A percentile compares a stretch with the other conserved stretches of the same genome.
Conservation (phyloP, 53 echinoderm and acorn worm species). For the Crossaster papposus region DNA sequence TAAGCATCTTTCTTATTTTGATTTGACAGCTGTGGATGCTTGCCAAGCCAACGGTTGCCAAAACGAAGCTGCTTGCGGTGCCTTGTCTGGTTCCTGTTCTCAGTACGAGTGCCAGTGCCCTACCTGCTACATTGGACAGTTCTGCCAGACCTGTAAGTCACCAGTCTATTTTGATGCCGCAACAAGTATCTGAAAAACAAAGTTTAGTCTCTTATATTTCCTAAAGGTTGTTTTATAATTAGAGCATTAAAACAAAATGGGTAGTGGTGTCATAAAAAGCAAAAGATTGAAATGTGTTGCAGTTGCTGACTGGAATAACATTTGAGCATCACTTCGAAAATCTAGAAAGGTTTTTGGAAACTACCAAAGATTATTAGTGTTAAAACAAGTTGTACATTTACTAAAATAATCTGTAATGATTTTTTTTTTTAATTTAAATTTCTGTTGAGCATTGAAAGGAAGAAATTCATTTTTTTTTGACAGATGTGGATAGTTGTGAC, state of each 20-base stretch:
- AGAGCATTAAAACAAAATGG: no score
- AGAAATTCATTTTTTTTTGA: neutral
- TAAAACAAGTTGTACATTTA: no score
- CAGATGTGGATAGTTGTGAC: constrained; percentile 70
- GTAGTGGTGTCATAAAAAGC: no score
- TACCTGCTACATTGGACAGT: constrained; percentile 79
- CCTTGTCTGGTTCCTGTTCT: constrained; percentile 73
- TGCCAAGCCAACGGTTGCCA: constrained; percentile 72
- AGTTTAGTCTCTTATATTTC: no score
- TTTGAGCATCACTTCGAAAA: no score
- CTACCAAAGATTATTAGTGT: no score
- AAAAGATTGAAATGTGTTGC: no score
- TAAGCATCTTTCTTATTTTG: neutral
- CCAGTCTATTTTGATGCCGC: no score
- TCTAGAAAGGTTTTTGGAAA: no score
- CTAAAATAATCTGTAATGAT: no score
- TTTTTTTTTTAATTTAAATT: neutral
- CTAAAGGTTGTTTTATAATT: neutral
- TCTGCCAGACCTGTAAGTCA: constrained; percentile 80
- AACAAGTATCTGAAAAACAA: no score
- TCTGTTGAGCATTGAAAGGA: neutral
- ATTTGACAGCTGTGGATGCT: constrained; percentile 61
- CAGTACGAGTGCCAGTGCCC: constrained; percentile 89
- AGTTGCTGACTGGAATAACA: no score
- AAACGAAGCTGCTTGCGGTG: constrained; percentile 75